Percentiles rank a stretch among this genome's conserved stretches.
phyloP scores from a whole-genome alignment of 23 tunicate genomes.

The Halocynthia aurantium region DNA sequence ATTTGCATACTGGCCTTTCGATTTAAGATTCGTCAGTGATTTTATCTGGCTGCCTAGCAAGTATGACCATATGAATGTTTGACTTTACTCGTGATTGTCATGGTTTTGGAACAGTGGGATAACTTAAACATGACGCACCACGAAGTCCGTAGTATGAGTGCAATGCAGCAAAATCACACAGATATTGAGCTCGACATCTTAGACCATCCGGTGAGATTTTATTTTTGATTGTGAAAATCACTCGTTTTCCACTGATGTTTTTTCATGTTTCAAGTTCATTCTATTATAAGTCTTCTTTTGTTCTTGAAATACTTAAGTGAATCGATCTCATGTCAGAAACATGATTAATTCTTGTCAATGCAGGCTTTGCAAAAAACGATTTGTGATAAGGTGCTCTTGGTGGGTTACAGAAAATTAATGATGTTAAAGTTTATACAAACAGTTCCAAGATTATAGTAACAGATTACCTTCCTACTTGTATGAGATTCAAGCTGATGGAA shows the following conservation, averaged over 20 bases:
- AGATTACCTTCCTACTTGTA: too few relatives aligned
- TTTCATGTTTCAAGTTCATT: background rate
- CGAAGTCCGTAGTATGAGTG: background rate
- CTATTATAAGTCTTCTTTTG: too few relatives aligned
- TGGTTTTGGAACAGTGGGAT: conserved; percentile 3
- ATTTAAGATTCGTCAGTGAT: too few relatives aligned
- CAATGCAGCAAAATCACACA: conserved; percentile 3
- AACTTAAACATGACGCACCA: conserved; percentile 8
- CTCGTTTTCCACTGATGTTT: background rate
- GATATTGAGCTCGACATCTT: conserved; percentile 7
- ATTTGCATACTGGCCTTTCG: too few relatives aligned
- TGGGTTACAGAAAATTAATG: too few relatives aligned
- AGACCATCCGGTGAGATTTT: conserved; percentile 2
- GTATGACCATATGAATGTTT: conserved; percentile 1
- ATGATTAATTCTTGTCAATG: background rate
- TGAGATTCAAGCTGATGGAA: too few relatives aligned
- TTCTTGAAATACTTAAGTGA: too few relatives aligned
- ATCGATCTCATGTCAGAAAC: background rate
- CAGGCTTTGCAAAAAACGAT: too few relatives aligned
- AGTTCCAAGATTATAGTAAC: too few relatives aligned
- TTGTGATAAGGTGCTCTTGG: too few relatives aligned
- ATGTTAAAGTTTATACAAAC: too few relatives aligned
- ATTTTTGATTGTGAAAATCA: background rate
- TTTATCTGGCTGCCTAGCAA: too few relatives aligned
- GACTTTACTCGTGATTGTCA: background rate